Conservation (phyloP, 1,140 invertebrate species). For the Pogonomyrmex californicus region DNA sequence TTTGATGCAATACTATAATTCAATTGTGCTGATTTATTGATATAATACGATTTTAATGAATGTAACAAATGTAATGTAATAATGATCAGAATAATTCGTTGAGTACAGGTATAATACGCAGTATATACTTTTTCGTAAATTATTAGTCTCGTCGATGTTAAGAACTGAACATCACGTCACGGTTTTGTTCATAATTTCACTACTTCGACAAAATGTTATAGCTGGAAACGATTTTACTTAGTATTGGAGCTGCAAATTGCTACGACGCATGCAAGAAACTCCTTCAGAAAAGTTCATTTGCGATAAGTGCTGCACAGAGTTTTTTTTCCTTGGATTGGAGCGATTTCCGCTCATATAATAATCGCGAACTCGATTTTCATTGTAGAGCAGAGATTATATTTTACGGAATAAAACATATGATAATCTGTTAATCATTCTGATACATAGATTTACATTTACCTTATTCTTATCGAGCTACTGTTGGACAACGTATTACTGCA, state of each 20-base stretch:
- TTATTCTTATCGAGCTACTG: background rate
- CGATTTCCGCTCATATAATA: constrained; percentile 21
- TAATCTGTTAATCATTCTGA: constrained; percentile 7
- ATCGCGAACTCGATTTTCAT: background rate
- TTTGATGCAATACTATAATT: background rate
- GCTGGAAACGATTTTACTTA: constrained; percentile 50
- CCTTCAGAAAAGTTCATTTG: constrained; percentile 56
- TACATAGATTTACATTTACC: background rate
- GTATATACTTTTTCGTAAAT: background rate
- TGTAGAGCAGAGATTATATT: background rate
- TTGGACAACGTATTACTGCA: background rate
- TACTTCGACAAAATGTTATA: constrained; percentile 44
- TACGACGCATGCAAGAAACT: constrained; percentile 51
- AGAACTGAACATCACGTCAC: constrained; percentile 11
- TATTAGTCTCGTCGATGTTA: constrained; percentile 15
- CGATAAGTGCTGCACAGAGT: background rate
- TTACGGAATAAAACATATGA: background rate
- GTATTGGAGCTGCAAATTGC: constrained; percentile 29
- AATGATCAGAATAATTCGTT: background rate
- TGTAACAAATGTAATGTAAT: background rate
- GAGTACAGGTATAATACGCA: background rate
- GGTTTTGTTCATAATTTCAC: constrained; percentile 21
- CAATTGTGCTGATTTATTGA: background rate
- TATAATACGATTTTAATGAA: background rate
- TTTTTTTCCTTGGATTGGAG: background rate